Evolutionary conservation across 2,888 invertebrate genomes (phyloP).

Genomic region (Camptogramma bilineatum): DNA sequence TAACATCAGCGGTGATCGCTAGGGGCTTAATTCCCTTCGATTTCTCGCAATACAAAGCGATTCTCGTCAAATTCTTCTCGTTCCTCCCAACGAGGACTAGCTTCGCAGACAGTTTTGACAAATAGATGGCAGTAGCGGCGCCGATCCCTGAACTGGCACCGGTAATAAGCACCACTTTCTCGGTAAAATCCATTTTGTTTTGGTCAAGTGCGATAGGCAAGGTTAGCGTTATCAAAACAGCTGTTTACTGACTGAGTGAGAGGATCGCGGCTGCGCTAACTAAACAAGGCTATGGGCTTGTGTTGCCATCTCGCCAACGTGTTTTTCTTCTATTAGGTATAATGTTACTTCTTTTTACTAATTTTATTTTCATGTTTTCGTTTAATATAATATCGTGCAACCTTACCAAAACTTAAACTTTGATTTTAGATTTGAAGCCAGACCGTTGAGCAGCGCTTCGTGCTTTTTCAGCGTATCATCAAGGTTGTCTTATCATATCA

Average conservation of each 20-base stretch:
- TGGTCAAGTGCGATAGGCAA: conserved; percentile 1
- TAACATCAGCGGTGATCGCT: conserved; percentile 87
- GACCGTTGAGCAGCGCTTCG: no score
- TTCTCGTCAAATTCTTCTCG: conserved; percentile 67
- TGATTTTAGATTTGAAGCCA: no score
- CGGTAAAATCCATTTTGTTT: conserved; percentile 82
- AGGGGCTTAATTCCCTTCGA: conserved; percentile 85
- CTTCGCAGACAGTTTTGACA: conserved; percentile 88
- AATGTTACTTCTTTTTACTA: background rate
- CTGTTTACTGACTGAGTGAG: conserved; percentile 45
- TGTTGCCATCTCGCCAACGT: conserved; percentile 21
- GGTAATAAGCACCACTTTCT: conserved; percentile 87
- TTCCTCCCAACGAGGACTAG: conserved; percentile 86
- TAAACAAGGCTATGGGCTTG: conserved; percentile 12
- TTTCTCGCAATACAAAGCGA: conserved; percentile 81
- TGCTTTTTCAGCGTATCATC: no score
- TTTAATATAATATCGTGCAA: no score
- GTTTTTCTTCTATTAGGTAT: conserved; percentile 15
- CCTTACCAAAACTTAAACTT: no score
- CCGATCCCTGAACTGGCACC: conserved; percentile 92
- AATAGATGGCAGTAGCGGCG: conserved; percentile 88
- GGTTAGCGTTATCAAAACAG: conserved; percentile 36
- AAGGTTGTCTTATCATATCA: no score
- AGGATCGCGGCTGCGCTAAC: conserved; percentile 39
- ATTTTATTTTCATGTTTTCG: no score